A percentile compares a stretch with the other conserved stretches of the same genome.
phyloP scores from a whole-genome alignment of 2,797 vertebrate species.

The Bradypodion pumilum region DNA sequence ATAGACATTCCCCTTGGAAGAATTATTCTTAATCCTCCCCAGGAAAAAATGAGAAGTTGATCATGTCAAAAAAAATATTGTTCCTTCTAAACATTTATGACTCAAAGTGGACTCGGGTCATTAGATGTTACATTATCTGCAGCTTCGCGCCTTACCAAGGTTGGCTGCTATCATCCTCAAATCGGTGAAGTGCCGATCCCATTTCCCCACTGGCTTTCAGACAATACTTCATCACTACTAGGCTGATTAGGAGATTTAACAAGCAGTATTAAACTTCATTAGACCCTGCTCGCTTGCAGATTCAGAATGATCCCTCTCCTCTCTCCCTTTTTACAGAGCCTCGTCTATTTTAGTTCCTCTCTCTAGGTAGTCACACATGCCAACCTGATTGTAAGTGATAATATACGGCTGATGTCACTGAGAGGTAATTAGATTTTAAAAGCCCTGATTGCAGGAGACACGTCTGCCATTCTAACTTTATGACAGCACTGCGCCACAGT shows the following conservation, averaged over 20 bases:
- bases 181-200: conserved; percentile 57
- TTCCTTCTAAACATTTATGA: conserved; percentile 73
- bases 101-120: conserved; percentile 70
- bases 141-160: conserved; percentile 59
- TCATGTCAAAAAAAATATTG: conserved; percentile 71
- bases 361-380: conserved; percentile 58
- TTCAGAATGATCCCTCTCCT: conserved; percentile 68
- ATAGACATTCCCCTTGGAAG: conserved; percentile 64
- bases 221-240: conserved; percentile 67
- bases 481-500: conserved; percentile 53
- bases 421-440: conserved; percentile 75
- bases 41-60: conserved; percentile 70
- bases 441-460: conserved; percentile 69
- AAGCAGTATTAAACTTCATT: conserved; percentile 72
- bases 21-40: conserved; percentile 65
- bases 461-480: conserved; percentile 55
- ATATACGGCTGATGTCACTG: conserved; percentile 72
- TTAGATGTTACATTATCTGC: conserved; percentile 67
- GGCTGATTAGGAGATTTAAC: conserved; percentile 72
- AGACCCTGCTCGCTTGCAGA: conserved; percentile 58
- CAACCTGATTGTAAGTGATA: conserved; percentile 66
- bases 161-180: conserved; percentile 49
- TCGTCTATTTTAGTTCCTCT: conserved; percentile 72
- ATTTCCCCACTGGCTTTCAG: conserved; percentile 65
- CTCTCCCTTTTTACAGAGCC: conserved; percentile 60